phyloP scores from a whole-genome alignment of 2,797 vertebrate genomes.

The Phrynocephalus guinanensis region DNA sequence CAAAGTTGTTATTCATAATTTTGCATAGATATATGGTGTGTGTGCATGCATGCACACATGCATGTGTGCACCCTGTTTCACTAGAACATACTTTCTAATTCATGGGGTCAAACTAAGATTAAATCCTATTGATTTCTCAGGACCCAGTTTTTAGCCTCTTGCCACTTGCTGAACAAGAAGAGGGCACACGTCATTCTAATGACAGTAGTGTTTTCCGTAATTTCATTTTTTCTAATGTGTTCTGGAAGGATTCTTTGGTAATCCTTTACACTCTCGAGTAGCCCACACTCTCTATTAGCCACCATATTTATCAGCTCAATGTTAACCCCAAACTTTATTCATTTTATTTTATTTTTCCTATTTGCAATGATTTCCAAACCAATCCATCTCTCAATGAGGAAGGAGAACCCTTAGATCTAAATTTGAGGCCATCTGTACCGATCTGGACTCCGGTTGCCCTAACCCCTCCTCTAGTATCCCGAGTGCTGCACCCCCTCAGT shows the following conservation, averaged over 20 bases:
- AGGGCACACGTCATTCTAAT: conserved; percentile 13
- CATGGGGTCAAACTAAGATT: neutral
- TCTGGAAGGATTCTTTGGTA: neutral
- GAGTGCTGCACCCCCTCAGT: too few relatives aligned
- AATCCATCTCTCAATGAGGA: conserved; percentile 58
- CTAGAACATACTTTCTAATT: neutral
- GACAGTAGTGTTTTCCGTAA: neutral
- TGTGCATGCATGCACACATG: too few relatives aligned
- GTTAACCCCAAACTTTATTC: neutral
- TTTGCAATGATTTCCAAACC: neutral
- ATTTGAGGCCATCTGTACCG: too few relatives aligned
- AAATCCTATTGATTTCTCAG: neutral
- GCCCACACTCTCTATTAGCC: neutral
- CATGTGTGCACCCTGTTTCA: neutral
- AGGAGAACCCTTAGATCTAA: neutral
- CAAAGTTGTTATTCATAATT: neutral
- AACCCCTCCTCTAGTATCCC: too few relatives aligned
- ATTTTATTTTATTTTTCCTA: conserved; percentile 25
- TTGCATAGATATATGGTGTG: neutral
- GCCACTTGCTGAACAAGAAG: neutral
- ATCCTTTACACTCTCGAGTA: neutral
- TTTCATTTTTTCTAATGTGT: conserved; percentile 9
- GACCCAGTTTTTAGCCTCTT: neutral
- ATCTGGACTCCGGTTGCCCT: too few relatives aligned
- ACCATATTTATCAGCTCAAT: neutral